Percentiles rank a stretch among this genome's conserved stretches.
These are phyloP conservation scores for Matsumyia berberina DNA, from an alignment of 2,888 invertebrate species.

Conservation along the genomic window DNA sequence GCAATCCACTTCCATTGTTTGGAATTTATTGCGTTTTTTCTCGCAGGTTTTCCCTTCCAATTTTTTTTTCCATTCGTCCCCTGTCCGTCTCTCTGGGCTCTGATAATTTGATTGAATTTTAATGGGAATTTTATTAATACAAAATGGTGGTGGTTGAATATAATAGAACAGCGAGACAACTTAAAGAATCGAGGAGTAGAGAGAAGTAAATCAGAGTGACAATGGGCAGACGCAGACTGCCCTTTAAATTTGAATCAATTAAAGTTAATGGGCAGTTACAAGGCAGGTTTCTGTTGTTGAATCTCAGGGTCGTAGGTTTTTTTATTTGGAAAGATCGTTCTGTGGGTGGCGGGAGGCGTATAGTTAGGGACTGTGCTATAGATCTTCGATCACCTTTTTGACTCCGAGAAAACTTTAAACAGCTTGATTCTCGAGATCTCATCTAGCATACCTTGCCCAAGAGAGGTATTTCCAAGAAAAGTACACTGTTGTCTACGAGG, in stretches of 20 bases:
- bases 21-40: conserved; percentile 50
- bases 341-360: too few species aligned
- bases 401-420: too few species aligned
- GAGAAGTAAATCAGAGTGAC: conserved; percentile 27
- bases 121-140: conserved; percentile 61
- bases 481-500: too few species aligned
- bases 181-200: conserved; percentile 6
- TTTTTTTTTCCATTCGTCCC: too few species aligned
- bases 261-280: conserved; percentile 34
- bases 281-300: conserved; percentile 2
- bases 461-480: too few species aligned
- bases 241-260: conserved; percentile 56
- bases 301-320: conserved; percentile 1
- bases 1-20: conserved; percentile 47
- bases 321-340: too few species aligned
- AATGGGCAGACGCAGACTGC: conserved; percentile 7
- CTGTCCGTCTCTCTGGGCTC: too few species aligned
- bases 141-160: conserved; percentile 41
- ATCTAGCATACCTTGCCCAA: too few species aligned
- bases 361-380: too few species aligned
- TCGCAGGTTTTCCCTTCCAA: conserved; percentile 27
- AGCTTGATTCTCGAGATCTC: too few species aligned
- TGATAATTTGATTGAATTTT: conserved; percentile 62
- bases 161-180: conserved; percentile 5
- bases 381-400: too few species aligned